These are phyloP conservation scores for Geotrypetes seraphini DNA, from an alignment of 2,797 vertebrate genomes.

Conservation along the genomic window DNA sequence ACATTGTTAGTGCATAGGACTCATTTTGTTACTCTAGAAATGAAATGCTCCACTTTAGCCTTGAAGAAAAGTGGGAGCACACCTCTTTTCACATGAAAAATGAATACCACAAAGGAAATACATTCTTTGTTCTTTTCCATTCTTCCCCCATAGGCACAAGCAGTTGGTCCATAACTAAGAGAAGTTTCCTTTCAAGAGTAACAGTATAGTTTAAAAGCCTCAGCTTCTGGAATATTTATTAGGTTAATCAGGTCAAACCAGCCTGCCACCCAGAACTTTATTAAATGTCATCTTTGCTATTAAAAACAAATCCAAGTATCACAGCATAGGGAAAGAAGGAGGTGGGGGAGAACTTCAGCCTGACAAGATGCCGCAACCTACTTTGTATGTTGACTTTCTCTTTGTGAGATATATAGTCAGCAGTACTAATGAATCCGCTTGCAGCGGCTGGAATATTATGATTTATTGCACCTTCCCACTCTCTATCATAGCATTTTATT, in stretches of 20 bases:
- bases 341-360: slow-evolving; percentile 13
- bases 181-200: background rate
- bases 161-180: background rate
- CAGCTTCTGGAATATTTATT: slow-evolving; percentile 15
- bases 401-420: slow-evolving; percentile 59
- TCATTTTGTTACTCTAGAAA: too few relatives aligned
- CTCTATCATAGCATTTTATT: slow-evolving; percentile 73
- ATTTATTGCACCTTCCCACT: slow-evolving; percentile 64
- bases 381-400: slow-evolving; percentile 50
- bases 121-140: background rate
- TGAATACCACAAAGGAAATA: too few relatives aligned
- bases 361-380: slow-evolving; percentile 29
- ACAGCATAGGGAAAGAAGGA: background rate
- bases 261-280: slow-evolving; percentile 12
- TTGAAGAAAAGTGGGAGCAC: background rate
- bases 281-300: slow-evolving; percentile 24
- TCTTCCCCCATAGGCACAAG: too few relatives aligned
- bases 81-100: background rate
- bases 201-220: slow-evolving; percentile 8
- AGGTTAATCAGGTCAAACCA: slow-evolving; percentile 20
- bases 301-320: slow-evolving; percentile 27
- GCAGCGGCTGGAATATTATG: slow-evolving; percentile 63
- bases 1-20: too few relatives aligned
- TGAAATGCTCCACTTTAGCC: background rate
- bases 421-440: slow-evolving; percentile 69